These are phyloP conservation scores for Carabus problematicus DNA, from an alignment of 2,888 invertebrate species.

Conservation along the genomic window DNA sequence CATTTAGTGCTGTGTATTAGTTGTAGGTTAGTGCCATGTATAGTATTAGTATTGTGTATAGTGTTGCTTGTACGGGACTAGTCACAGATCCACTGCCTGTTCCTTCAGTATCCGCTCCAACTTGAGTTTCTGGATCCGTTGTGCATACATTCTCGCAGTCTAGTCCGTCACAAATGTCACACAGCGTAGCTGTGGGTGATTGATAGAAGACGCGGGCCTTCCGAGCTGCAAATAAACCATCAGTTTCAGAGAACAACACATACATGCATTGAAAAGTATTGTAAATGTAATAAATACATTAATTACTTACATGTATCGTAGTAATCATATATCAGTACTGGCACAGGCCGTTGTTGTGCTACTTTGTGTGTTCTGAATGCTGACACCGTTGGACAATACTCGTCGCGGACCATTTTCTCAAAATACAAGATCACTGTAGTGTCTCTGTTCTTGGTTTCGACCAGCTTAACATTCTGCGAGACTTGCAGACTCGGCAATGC, in stretches of 20 bases:
- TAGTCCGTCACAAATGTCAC: slow-evolving; percentile 82
- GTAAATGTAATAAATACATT: neutral
- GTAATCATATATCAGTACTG: slow-evolving; percentile 87
- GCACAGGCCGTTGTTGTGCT: slow-evolving; percentile 84
- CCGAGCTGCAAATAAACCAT: slow-evolving; percentile 66
- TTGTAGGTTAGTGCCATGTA: slow-evolving; percentile 27
- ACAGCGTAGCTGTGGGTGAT: slow-evolving; percentile 72
- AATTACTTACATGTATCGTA: slow-evolving; percentile 84
- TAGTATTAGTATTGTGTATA: slow-evolving; percentile 21
- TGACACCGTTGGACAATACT: slow-evolving; percentile 84
- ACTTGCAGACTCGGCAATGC: slow-evolving; percentile 70
- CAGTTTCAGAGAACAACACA: neutral
- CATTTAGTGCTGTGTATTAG: slow-evolving; percentile 17
- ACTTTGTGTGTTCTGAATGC: slow-evolving; percentile 85
- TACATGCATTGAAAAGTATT: slow-evolving; percentile 1
- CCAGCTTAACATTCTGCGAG: slow-evolving; percentile 68
- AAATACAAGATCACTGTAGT: slow-evolving; percentile 75
- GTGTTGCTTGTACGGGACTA: slow-evolving; percentile 29
- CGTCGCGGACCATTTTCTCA: slow-evolving; percentile 67
- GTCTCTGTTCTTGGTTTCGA: slow-evolving; percentile 73
- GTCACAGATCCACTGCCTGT: slow-evolving; percentile 36
- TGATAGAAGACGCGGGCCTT: slow-evolving; percentile 85
- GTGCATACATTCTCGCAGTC: slow-evolving; percentile 64
- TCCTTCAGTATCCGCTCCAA: slow-evolving; percentile 43
- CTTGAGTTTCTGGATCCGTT: slow-evolving; percentile 53